phyloP scores from a whole-genome alignment of 2,888 invertebrate species.

The Synanthedon myopaeformis region DNA sequence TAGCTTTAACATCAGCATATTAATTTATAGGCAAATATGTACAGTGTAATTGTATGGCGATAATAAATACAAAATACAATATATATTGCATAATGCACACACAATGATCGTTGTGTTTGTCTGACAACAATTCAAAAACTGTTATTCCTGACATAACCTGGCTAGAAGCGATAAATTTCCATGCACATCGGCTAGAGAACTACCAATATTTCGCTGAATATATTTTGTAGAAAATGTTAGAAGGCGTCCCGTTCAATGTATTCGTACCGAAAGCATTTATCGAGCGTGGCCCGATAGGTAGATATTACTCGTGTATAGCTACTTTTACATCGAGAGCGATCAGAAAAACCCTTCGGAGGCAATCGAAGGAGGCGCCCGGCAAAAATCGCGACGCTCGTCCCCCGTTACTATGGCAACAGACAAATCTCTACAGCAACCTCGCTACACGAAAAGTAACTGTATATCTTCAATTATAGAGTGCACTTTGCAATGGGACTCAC shows the following conservation, averaged over 20 bases:
- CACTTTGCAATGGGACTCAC: conserved; percentile 8
- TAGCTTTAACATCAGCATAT: no score
- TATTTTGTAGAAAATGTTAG: no score
- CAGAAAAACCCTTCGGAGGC: conserved; percentile 45
- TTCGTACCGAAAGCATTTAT: conserved; percentile 7
- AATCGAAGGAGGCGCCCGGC: conserved; percentile 16
- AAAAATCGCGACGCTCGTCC: conserved; percentile 51
- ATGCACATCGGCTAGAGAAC: no score
- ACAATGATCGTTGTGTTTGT: no score
- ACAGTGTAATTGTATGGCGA: no score
- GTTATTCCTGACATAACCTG: no score
- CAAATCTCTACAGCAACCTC: conserved; percentile 8
- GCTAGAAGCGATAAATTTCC: no score
- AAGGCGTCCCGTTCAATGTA: conserved; percentile 2
- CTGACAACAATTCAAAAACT: no score
- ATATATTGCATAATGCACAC: no score
- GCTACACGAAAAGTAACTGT: conserved; percentile 15
- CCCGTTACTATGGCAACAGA: conserved; percentile 41
- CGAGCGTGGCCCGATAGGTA: conserved; percentile 1
- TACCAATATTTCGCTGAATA: no score
- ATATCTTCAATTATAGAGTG: conserved; percentile 16
- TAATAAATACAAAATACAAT: no score
- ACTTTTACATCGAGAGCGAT: conserved; percentile 22
- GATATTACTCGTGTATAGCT: conserved; percentile 6
- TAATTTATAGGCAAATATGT: no score